These are phyloP conservation scores for Drosophila mettleri DNA, from an alignment of 2,888 invertebrate species.

Conservation along the genomic window DNA sequence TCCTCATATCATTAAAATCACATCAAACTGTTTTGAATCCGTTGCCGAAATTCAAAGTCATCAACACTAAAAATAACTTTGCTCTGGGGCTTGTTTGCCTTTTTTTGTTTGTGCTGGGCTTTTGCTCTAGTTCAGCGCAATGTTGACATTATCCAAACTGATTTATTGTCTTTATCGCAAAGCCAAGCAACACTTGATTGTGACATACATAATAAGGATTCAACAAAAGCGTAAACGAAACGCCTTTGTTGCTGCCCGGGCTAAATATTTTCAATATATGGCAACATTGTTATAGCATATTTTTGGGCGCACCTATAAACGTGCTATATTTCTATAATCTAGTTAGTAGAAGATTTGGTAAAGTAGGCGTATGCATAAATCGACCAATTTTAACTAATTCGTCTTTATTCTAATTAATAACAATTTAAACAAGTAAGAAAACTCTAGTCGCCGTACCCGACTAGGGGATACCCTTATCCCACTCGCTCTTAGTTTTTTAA, in stretches of 20 bases:
- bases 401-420: conserved; percentile 26
- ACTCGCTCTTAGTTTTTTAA: no score
- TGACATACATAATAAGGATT: conserved; percentile 53
- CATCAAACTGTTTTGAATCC: conserved; percentile 61
- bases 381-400: conserved; percentile 46
- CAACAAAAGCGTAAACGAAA: conserved; percentile 15
- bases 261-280: conserved; percentile 17
- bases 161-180: conserved; percentile 72
- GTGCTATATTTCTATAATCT: conserved; percentile 16
- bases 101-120: not conserved
- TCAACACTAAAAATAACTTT: conserved; percentile 62
- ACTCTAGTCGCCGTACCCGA: no score
- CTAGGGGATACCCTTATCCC: no score
- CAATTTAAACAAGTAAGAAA: no score
- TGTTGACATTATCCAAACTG: conserved; percentile 71
- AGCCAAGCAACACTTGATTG: conserved; percentile 61
- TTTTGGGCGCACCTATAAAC: conserved; percentile 27
- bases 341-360: not conserved
- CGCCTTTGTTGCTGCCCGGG: conserved; percentile 23
- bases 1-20: conserved; percentile 66
- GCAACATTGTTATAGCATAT: conserved; percentile 44
- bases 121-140: conserved; percentile 6
- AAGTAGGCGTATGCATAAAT: conserved; percentile 31
- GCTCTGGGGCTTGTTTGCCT: conserved; percentile 22
- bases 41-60: conserved; percentile 43